Evolutionary conservation across 2,797 vertebrate species (phyloP), one percentile per base, ranked within the genome.

Genomic region (Epinephelus coioides): DNA sequence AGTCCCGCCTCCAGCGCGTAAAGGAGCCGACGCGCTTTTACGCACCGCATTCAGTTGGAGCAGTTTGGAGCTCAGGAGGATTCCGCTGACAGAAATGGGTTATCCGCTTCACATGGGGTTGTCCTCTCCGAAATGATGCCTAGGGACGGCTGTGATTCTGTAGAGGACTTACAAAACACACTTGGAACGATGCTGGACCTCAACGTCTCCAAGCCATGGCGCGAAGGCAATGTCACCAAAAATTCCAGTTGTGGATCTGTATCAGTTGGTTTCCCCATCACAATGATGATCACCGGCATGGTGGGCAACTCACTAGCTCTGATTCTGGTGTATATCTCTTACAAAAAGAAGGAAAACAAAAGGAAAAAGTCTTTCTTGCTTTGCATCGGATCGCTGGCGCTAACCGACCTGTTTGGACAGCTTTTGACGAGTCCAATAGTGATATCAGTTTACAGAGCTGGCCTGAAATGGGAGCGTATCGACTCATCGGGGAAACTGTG

Each of bases 361-460:
- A 94, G 97, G 80, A 97, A 97, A 88, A 95, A 92, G 38, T 97
- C 98, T 0, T 99, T 99, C 85, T 91, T 99, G 89, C 96, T 99
- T 21, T 98, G 97, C 93, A 97, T 99, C 18, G 98, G 98, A 49
- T 97, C 97, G 0, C 88, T 99, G 81, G 98, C 98, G 11, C 78
- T 98, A 54, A 97, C 97, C 0, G 98, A 99, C 89, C 89, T 99
- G 78, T 96, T 96, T 0, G 98, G 98, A 3, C 97, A 99, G 91
- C 95, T 99, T 62, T 91, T 99, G 27, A 99, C 97, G 13, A 98
- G 95, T 90, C 98, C 98, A 0, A 94, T 99, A 4, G 98, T 99
- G 10, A 98, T 99, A 87, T 93, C 96, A 0, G 97, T 98, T 12
- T 99, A 99, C 92, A 76, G 93, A 74, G 95, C 97, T 1, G 90